Conservation (phyloP, 2,113 vertebrate genomes). For the Otus sunia region DNA sequence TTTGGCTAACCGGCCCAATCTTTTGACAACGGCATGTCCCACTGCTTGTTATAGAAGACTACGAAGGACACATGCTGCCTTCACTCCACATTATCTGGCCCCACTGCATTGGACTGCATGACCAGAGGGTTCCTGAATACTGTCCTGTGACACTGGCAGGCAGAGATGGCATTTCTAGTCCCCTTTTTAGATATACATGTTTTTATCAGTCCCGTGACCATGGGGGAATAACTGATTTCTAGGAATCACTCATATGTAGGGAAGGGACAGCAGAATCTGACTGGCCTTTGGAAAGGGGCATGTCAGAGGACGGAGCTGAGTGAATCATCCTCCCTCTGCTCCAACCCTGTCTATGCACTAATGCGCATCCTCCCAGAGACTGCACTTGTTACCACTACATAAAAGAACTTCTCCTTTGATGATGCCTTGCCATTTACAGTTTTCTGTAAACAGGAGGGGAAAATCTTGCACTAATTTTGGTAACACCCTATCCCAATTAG, state of each 20-base stretch:
- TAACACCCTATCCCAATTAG: not conserved
- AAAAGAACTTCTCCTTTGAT: not conserved
- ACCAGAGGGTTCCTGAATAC: not conserved
- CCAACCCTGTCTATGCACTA: not conserved
- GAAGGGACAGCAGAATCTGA: not conserved
- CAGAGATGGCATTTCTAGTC: not conserved
- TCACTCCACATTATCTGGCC: not conserved
- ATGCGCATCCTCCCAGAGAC: not conserved
- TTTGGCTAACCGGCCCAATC: not conserved
- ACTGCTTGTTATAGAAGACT: not conserved
- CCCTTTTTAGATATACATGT: not conserved
- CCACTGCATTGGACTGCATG: not conserved
- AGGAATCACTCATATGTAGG: rapidly evolving
- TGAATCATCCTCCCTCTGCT: not conserved
- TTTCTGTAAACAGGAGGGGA: not conserved
- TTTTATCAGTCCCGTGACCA: not conserved
- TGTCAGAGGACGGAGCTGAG: not conserved
- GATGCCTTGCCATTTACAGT: not conserved
- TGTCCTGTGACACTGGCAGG: not conserved
- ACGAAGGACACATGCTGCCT: rapidly evolving
- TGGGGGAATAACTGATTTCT: not conserved
- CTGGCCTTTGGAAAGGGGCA: not conserved
- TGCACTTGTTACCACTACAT: not conserved
- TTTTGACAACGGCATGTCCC: not conserved
- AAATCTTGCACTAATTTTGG: not conserved